These are phyloP conservation scores for Pachymerium ferrugineum DNA, from an alignment of 2,888 invertebrate species.

Conservation along the genomic window DNA sequence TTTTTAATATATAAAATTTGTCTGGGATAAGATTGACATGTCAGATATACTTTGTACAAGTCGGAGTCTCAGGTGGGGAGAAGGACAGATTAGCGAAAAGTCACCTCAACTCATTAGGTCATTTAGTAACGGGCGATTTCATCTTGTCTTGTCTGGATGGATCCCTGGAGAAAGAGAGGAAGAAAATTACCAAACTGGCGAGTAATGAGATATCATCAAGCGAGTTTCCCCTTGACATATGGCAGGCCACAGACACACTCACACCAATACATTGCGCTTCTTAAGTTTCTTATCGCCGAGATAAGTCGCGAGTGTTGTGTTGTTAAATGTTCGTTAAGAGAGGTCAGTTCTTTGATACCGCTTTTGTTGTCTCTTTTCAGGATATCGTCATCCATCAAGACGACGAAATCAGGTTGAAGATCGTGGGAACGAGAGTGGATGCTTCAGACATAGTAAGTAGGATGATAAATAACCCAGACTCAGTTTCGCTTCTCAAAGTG, in stretches of 20 bases:
- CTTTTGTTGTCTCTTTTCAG: constrained; percentile 45
- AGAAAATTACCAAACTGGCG: background rate
- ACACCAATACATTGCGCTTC: background rate
- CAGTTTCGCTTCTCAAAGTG: background rate
- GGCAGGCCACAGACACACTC: background rate
- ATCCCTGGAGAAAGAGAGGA: background rate
- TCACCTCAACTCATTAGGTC: background rate
- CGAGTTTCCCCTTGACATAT: background rate
- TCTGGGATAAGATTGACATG: background rate
- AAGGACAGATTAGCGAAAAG: background rate
- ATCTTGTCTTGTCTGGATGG: background rate
- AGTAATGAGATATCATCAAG: background rate
- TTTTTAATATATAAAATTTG: too few relatives aligned
- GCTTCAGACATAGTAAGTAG: constrained; percentile 93
- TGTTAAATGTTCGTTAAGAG: background rate
- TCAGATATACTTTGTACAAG: background rate
- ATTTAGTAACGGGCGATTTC: background rate
- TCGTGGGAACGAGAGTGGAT: constrained; percentile 97
- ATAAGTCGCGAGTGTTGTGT: background rate
- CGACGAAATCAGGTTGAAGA: constrained; percentile 94
- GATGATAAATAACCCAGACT: constrained; percentile 39
- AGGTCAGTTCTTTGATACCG: background rate
- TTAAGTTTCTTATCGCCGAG: background rate
- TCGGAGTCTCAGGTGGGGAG: background rate
- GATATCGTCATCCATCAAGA: constrained; percentile 95